Base-by-base conservation (phyloP, 1,140 invertebrate species). In the Holotrichia oblita region DNA sequence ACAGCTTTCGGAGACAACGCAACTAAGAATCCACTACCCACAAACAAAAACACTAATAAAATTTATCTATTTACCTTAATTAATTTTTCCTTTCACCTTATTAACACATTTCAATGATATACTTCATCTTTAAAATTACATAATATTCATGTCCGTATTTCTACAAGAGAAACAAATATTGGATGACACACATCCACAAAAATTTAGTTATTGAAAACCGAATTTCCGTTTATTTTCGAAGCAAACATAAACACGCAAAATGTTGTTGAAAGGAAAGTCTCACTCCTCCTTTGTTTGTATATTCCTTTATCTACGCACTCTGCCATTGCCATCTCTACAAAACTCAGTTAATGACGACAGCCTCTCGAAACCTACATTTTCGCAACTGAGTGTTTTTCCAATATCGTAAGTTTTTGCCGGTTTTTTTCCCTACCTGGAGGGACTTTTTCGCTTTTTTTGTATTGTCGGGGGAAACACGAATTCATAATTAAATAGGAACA, bases 401-500 rank as follows among this genome's bases (percentile, higher is more conserved):
- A 55, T 55, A 55, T 17, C 48, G 48, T 14, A 17, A 55, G 48
- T 55, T 55, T 55, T 55, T 17, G 14, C 6, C 48, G n/a, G 27
- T n/a, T 17, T 55, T n/a, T n/a, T 14, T 55, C 48, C 14, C 6
- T 1, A 6, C 48, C 48, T 17, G 6, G 17, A 55, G 48, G 48
- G 48, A 55, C 14, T 17, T 10, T 55, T 17, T 55, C 2, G 2
- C 2, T 2, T 34, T 34, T 34, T 34, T 34, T 34, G 27, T 4
- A 1, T 34, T 34, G 27, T 34, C 27, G 27, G 27, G 48, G 14
- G 48, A 55, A 55, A 55, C 17, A 55, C 17, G 17, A n/a, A 55
- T 55, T 55, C 48, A 55, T 55, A 55, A 55, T 55, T 55, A 55
- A 55, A 55, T 7, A 55, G 48, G 17, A 17, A 55, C 48, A n/a